Evolutionary conservation across 2,888 invertebrate species (phyloP).

Genomic region (Andrena flavipes): DNA sequence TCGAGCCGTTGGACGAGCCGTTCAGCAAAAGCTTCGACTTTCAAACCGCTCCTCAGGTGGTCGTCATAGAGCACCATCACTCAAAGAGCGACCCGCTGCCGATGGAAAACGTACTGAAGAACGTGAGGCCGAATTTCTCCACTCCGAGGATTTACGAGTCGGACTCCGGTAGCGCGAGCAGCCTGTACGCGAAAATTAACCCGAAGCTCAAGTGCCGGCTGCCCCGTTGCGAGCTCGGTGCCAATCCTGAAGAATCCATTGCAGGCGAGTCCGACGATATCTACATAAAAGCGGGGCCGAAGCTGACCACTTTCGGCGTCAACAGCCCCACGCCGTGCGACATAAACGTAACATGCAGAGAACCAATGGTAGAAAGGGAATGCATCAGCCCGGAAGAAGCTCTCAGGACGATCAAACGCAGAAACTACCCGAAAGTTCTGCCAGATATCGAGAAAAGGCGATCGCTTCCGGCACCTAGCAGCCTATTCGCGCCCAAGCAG

Average conservation of each 20-base stretch:
- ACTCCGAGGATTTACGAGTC: slow-evolving; percentile 79
- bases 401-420: slow-evolving; percentile 89
- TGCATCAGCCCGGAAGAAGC: slow-evolving; percentile 89
- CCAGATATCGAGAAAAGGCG: slow-evolving; percentile 88
- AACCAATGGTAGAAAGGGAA: slow-evolving; percentile 81
- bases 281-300: slow-evolving; percentile 75
- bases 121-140: slow-evolving; percentile 82
- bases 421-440: slow-evolving; percentile 94
- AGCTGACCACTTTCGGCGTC: slow-evolving; percentile 78
- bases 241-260: slow-evolving; percentile 44
- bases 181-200: slow-evolving; percentile 82
- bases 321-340: slow-evolving; percentile 80
- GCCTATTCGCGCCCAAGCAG: slow-evolving; percentile 74
- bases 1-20: slow-evolving; percentile 66
- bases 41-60: slow-evolving; percentile 76
- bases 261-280: slow-evolving; percentile 67
- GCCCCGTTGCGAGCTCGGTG: slow-evolving; percentile 58
- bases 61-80: slow-evolving; percentile 83
- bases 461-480: slow-evolving; percentile 80
- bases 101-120: slow-evolving; percentile 80
- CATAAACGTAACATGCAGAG: slow-evolving; percentile 91
- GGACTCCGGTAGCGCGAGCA: slow-evolving; percentile 81
- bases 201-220: slow-evolving; percentile 79
- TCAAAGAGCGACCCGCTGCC: slow-evolving; percentile 82
- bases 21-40: slow-evolving; percentile 63